Conservation (phyloP, 1,140 invertebrate species). For the Caenorhabditis inopinata region DNA sequence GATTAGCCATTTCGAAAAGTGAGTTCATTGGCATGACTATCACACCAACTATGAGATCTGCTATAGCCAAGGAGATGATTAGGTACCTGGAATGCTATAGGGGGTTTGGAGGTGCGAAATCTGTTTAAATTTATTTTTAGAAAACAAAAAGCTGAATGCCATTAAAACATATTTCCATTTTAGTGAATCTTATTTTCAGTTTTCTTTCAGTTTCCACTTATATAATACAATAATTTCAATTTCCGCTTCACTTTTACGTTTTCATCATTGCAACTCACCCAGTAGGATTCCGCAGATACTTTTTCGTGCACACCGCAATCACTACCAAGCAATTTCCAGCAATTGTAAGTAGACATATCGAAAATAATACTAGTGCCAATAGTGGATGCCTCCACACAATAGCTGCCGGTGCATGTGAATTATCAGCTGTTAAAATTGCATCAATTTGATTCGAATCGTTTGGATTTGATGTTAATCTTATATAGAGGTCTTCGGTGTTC, state of each 20-base stretch:
- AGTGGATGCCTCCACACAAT: constrained; percentile 37
- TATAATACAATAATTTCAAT: too few relatives aligned
- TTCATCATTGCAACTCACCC: constrained; percentile 50
- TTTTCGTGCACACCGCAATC: constrained; percentile 65
- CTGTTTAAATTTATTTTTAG: neutral
- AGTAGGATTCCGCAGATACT: constrained; percentile 63
- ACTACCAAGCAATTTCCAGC: constrained; percentile 64
- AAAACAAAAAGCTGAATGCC: too few relatives aligned
- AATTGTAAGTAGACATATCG: constrained; percentile 59
- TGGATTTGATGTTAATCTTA: neutral
- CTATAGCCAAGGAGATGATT: constrained; percentile 64
- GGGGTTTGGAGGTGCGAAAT: neutral
- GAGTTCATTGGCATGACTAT: constrained; percentile 65
- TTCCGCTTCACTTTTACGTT: too few relatives aligned
- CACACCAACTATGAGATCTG: constrained; percentile 64
- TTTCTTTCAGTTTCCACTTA: too few relatives aligned
- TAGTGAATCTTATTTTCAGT: too few relatives aligned
- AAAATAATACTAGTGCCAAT: constrained; percentile 13
- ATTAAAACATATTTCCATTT: too few relatives aligned
- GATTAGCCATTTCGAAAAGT: constrained; percentile 64
- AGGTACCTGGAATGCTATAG: constrained; percentile 50
- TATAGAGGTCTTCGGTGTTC: neutral
- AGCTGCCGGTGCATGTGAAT: neutral
- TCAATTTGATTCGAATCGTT: neutral
- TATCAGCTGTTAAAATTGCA: neutral